Evolutionary conservation across 2,888 invertebrate species (phyloP).

Genomic region (Heteromyza rotundicornis): DNA sequence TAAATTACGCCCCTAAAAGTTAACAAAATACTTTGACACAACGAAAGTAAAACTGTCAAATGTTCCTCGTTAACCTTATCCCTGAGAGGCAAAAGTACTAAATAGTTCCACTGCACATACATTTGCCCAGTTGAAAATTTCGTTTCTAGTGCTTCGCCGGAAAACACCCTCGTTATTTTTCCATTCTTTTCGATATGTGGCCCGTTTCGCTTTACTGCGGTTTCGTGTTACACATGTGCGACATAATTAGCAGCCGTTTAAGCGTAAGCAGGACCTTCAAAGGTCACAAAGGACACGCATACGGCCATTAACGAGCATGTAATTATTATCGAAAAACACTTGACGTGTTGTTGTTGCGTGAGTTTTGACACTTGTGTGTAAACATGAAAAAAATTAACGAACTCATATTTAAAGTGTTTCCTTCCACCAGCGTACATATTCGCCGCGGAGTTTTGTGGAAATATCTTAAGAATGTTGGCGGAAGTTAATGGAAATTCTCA

Average conservation of each 20-base stretch:
- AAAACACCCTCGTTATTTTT: conserved; percentile 30
- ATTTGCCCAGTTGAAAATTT: conserved; percentile 35
- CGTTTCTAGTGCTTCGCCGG: conserved; percentile 50
- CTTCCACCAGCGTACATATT: too few relatives aligned
- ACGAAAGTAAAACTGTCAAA: background rate
- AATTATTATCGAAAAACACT: conserved; percentile 55
- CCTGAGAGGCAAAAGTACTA: too few relatives aligned
- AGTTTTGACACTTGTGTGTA: conserved; percentile 40
- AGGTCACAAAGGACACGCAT: conserved; percentile 19
- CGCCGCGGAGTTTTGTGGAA: too few relatives aligned
- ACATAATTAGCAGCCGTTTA: conserved; percentile 56
- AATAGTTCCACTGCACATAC: background rate
- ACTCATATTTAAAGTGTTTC: background rate
- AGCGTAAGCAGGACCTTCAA: conserved; percentile 30
- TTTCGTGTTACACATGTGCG: conserved; percentile 57
- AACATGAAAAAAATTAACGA: conserved; percentile 30
- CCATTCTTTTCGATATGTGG: too few relatives aligned
- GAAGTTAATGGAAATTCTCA: conserved; percentile 31
- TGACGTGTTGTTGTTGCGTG: conserved; percentile 40
- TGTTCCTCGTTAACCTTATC: background rate
- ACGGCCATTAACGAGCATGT: conserved; percentile 56
- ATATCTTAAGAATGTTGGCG: conserved; percentile 3
- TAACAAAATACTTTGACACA: background rate
- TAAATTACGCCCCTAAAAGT: background rate
- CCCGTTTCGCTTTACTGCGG: conserved; percentile 47